Conservation (phyloP, 2,888 invertebrate species). For the Prosopocoilus inquinatus region DNA sequence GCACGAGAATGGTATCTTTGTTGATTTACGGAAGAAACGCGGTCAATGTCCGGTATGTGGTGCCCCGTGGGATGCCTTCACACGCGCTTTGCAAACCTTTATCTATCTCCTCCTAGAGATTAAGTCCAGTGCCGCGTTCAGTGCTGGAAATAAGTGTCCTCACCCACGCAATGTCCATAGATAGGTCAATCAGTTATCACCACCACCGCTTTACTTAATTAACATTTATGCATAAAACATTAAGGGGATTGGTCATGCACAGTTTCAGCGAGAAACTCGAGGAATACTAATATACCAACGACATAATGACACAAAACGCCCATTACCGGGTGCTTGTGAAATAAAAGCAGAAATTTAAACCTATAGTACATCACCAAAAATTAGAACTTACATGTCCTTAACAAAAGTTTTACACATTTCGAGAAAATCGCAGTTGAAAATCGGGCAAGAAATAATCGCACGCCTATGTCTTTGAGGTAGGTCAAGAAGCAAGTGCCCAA, state of each 20-base stretch:
- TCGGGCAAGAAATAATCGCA: too few relatives aligned
- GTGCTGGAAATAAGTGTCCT: conserved; percentile 27
- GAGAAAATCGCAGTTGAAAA: too few relatives aligned
- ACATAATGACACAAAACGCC: background rate
- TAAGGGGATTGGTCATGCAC: conserved; percentile 7
- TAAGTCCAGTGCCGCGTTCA: conserved; percentile 24
- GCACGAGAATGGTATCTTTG: background rate
- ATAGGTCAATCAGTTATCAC: conserved; percentile 31
- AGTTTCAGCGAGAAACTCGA: background rate
- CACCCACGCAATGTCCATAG: conserved; percentile 29
- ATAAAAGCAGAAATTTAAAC: too few relatives aligned
- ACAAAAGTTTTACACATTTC: too few relatives aligned
- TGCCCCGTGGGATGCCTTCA: conserved; percentile 18
- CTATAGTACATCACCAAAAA: background rate
- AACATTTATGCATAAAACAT: conserved; percentile 24
- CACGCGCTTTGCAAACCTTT: conserved; percentile 15
- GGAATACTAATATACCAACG: background rate
- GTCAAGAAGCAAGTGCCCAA: too few relatives aligned
- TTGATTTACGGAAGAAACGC: conserved; percentile 3
- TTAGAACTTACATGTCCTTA: too few relatives aligned
- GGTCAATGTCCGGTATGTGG: conserved; percentile 8
- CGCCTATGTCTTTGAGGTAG: too few relatives aligned
- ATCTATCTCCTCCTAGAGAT: conserved; percentile 21
- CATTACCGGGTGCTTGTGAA: background rate
- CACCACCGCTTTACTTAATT: conserved; percentile 28